phyloP scores from a whole-genome alignment of 2,797 vertebrate species.

The Leuciscus waleckii region DNA sequence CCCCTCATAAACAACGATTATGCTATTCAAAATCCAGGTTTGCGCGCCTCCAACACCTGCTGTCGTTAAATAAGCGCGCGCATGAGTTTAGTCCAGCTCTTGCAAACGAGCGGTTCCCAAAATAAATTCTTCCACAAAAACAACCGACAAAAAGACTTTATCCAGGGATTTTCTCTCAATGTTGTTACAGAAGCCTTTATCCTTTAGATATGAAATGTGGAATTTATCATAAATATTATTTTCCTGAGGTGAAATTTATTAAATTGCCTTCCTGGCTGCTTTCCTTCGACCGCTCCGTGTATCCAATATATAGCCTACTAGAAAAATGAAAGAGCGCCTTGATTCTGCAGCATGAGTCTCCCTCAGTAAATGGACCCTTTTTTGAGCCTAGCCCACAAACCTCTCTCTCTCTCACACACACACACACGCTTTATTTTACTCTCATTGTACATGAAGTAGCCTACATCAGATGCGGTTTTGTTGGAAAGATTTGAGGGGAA shows the following conservation, averaged over 20 bases:
- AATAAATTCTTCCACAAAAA: constrained; percentile 9
- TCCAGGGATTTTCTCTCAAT: not conserved
- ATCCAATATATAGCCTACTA: constrained; percentile 34
- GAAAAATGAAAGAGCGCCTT: constrained; percentile 76
- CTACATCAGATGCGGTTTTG: constrained; percentile 21
- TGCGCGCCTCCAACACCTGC: constrained; percentile 30
- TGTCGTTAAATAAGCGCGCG: not conserved
- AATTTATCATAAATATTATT: not conserved
- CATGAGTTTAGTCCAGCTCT: not conserved
- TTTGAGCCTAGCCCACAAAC: constrained; percentile 16
- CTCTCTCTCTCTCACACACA: constrained; percentile 45
- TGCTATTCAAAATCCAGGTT: not conserved
- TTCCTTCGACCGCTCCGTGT: constrained; percentile 53
- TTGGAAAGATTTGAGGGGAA: constrained; percentile 16
- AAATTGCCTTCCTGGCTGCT: constrained; percentile 3
- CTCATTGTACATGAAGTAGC: not conserved
- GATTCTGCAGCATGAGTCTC: constrained; percentile 65
- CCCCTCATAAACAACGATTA: not conserved
- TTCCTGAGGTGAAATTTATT: not conserved
- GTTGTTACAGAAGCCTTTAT: not conserved
- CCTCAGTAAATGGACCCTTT: constrained; percentile 41
- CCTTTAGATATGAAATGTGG: not conserved
- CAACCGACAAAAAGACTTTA: not conserved
- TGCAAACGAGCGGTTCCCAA: not conserved
- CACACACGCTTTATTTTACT: not conserved